Conservation (phyloP, 1,140 invertebrate genomes). For the Hydropsyche tenuis region DNA sequence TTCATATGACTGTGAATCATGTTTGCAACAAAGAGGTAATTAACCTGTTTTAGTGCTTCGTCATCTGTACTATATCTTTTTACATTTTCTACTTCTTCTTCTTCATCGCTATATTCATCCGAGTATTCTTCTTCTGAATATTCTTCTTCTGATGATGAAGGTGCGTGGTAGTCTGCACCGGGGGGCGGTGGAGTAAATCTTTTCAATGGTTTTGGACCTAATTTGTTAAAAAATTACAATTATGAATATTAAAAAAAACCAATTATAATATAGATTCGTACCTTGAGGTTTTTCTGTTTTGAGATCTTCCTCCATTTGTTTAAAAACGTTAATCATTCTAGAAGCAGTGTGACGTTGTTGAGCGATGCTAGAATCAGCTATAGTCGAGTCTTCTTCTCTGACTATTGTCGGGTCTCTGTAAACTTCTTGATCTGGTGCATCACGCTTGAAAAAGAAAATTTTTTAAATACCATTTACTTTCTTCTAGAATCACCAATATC, state of each 20-base stretch:
- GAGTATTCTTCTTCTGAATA: slow-evolving; percentile 57
- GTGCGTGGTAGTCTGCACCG: slow-evolving; percentile 64
- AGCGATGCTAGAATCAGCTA: slow-evolving; percentile 65
- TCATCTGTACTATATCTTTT: slow-evolving; percentile 65
- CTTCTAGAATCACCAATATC: not conserved
- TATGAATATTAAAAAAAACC: not conserved
- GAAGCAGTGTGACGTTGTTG: slow-evolving; percentile 77
- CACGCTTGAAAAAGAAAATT: slow-evolving; percentile 53
- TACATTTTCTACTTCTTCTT: slow-evolving; percentile 65
- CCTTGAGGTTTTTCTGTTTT: slow-evolving; percentile 66
- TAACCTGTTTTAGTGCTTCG: slow-evolving; percentile 66
- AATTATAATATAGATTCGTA: slow-evolving; percentile 49
- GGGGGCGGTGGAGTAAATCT: slow-evolving; percentile 88
- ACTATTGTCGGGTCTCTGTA: slow-evolving; percentile 79
- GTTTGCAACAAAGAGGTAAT: too few relatives aligned
- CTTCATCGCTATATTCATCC: slow-evolving; percentile 65
- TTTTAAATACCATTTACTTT: not conserved
- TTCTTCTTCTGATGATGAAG: slow-evolving; percentile 62
- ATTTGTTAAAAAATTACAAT: slow-evolving; percentile 28
- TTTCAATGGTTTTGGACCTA: slow-evolving; percentile 81
- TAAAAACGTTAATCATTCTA: slow-evolving; percentile 85
- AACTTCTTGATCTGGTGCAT: slow-evolving; percentile 76
- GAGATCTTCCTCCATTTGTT: slow-evolving; percentile 81
- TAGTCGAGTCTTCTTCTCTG: slow-evolving; percentile 66
- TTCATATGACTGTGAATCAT: too few relatives aligned